Evolutionary conservation across 2,113 vertebrate genomes (phyloP).

Genomic region (Jacana jacana): DNA sequence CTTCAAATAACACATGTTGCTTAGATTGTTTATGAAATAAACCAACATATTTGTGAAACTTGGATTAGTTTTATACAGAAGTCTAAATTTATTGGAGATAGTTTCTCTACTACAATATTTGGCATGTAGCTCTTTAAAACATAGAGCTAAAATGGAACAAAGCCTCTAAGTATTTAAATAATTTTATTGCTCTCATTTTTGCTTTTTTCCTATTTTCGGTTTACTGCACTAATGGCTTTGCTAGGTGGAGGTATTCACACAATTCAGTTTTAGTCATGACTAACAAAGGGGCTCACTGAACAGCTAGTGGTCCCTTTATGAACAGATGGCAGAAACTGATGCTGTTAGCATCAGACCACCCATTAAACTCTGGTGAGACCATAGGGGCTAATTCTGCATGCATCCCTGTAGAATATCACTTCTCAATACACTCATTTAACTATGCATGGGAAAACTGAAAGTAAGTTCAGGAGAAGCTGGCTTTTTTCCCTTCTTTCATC

Average conservation of each 20-base stretch:
- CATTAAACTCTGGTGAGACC: not conserved
- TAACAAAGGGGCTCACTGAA: not conserved
- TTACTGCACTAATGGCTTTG: not conserved
- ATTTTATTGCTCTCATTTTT: not conserved
- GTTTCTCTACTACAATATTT: not conserved
- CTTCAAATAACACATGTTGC: not conserved
- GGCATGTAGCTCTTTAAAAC: not conserved
- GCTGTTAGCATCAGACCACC: not conserved
- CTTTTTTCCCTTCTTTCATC: not conserved
- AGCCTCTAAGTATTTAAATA: not conserved
- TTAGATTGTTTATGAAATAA: not conserved
- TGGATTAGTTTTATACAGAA: not conserved
- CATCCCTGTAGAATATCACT: not conserved
- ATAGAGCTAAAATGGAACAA: not conserved
- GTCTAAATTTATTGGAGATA: not conserved
- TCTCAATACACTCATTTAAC: not conserved
- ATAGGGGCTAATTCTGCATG: slow-evolving; percentile 3
- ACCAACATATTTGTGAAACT: not conserved
- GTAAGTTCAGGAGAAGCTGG: not conserved
- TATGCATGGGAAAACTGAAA: not conserved
- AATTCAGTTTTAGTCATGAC: not conserved
- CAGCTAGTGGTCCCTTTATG: not conserved
- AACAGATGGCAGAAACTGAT: slow-evolving; percentile 40
- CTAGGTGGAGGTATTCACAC: not conserved
- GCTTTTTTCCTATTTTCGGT: not conserved